Percentiles rank a stretch among this genome's conserved stretches.
Evolutionary conservation across 2,888 invertebrate genomes (phyloP).

Genomic region (Noctua janthina): DNA sequence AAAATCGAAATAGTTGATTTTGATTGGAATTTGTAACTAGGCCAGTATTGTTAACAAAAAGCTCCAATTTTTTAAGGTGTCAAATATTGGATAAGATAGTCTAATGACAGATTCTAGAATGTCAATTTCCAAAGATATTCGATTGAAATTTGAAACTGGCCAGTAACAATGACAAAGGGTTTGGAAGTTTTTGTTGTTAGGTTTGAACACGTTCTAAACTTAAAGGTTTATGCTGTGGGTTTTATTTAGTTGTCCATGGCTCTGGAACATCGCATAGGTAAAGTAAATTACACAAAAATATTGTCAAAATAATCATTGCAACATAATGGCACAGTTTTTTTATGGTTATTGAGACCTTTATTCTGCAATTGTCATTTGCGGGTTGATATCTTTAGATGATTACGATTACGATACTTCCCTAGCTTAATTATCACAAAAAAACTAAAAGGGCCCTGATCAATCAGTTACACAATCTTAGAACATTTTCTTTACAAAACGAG

Average conservation of each 20-base stretch:
- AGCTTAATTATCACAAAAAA: constrained; percentile 3
- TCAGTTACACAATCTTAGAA: constrained; percentile 40
- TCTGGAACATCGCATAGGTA: neutral
- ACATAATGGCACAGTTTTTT: neutral
- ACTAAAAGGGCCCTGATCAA: constrained; percentile 27
- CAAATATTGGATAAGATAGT: neutral
- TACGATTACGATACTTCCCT: neutral
- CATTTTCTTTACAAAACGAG: constrained; percentile 34
- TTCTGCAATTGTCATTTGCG: neutral
- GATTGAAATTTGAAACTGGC: neutral
- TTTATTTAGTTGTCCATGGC: neutral
- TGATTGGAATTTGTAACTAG: neutral
- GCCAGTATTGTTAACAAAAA: neutral
- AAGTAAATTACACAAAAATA: neutral
- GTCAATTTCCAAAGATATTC: neutral
- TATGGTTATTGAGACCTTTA: neutral
- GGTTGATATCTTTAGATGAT: neutral
- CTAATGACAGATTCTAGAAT: neutral
- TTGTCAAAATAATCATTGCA: neutral
- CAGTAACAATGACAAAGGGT: neutral
- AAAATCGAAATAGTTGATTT: constrained; percentile 7
- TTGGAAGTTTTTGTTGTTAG: neutral
- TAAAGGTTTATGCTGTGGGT: neutral
- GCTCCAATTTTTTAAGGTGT: neutral
- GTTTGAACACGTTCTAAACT: neutral